phyloP scores from a whole-genome alignment of 1,140 invertebrate species.

The Drosophila sechellia region DNA sequence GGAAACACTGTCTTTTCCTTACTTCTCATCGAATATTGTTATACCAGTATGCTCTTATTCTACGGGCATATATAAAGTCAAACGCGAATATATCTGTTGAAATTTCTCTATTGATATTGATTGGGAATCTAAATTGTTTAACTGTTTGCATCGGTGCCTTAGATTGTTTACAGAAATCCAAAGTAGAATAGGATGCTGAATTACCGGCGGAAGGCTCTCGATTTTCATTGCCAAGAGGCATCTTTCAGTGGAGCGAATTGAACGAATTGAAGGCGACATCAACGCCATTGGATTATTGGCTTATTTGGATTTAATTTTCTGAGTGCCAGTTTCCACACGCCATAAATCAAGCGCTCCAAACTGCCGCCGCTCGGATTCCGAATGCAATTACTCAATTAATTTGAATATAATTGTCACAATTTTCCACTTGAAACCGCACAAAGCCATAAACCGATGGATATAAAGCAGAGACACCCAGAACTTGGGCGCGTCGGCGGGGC shows the following conservation, averaged over 20 bases:
- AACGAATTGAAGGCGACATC: constrained; percentile 16
- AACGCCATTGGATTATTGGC: constrained; percentile 44
- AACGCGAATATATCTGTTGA: too few relatives aligned
- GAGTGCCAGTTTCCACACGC: constrained; percentile 66
- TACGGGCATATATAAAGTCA: too few relatives aligned
- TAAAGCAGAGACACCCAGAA: constrained; percentile 61
- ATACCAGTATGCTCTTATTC: too few relatives aligned
- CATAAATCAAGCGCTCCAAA: constrained; percentile 74
- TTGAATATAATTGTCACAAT: constrained; percentile 83
- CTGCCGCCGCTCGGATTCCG: constrained; percentile 46
- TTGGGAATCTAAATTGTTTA: too few relatives aligned
- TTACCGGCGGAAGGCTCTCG: constrained; percentile 19
- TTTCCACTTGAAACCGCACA: constrained; percentile 72
- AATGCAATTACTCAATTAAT: constrained; percentile 83
- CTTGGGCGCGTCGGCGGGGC: constrained; percentile 2
- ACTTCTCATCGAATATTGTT: too few relatives aligned
- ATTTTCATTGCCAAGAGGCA: constrained; percentile 30
- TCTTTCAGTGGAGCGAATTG: constrained; percentile 21
- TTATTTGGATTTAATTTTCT: constrained; percentile 37
- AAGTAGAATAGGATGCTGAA: constrained; percentile 25
- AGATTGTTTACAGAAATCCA: constrained; percentile 25
- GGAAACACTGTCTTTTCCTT: too few relatives aligned
- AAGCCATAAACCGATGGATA: constrained; percentile 53
- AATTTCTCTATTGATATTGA: too few relatives aligned
- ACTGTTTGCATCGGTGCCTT: background rate